Evolutionary conservation across 1,140 invertebrate species (phyloP).

Genomic region (Danaus plexippus): DNA sequence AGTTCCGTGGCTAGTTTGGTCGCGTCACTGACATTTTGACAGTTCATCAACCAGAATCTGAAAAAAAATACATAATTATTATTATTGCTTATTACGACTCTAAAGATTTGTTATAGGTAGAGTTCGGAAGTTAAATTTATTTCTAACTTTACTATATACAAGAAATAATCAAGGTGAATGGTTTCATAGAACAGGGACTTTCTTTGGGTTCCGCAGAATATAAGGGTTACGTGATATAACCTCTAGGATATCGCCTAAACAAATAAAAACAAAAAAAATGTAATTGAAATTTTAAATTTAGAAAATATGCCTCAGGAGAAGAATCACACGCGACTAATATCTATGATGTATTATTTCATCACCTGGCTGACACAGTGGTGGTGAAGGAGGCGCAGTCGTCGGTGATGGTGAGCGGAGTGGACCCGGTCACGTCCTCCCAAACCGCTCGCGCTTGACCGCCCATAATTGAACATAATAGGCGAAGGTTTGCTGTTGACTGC

Average conservation of each 20-base stretch:
- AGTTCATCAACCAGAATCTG: constrained; percentile 98
- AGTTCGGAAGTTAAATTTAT: too few relatives aligned
- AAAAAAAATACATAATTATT: constrained; percentile 17
- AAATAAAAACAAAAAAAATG: too few relatives aligned
- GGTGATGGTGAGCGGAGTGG: constrained; percentile 93
- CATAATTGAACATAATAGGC: constrained; percentile 83
- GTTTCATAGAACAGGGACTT: too few relatives aligned
- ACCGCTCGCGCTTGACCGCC: constrained; percentile 94
- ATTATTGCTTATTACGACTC: neutral
- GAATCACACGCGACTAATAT: too few relatives aligned
- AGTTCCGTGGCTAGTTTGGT: constrained; percentile 95
- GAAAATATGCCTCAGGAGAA: too few relatives aligned
- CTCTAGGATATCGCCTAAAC: too few relatives aligned
- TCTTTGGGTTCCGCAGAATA: too few relatives aligned
- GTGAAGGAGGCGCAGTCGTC: constrained; percentile 98
- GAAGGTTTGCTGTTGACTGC: constrained; percentile 37
- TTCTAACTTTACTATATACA: too few relatives aligned
- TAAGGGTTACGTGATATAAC: too few relatives aligned
- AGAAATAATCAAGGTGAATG: too few relatives aligned
- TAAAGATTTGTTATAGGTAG: too few relatives aligned
- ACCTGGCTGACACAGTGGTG: constrained; percentile 92
- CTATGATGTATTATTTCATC: constrained; percentile 1
- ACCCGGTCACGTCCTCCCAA: constrained; percentile 98
- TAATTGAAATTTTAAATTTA: too few relatives aligned
- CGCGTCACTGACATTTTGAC: constrained; percentile 92